These are phyloP conservation scores for Orthosia incerta DNA, from an alignment of 2,888 invertebrate species.

Conservation along the genomic window DNA sequence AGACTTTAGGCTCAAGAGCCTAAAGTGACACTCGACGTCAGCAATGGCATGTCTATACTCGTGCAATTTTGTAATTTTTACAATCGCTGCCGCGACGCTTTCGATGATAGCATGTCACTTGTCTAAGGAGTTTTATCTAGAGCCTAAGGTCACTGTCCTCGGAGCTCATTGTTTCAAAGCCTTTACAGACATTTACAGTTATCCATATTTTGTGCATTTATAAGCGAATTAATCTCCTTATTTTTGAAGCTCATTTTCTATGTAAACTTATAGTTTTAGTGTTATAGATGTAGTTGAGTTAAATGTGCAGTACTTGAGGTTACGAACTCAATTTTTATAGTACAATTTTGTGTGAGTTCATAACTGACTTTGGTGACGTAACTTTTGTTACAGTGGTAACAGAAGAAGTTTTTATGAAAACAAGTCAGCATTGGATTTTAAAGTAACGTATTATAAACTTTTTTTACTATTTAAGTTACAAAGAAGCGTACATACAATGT, in stretches of 20 bases:
- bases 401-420: background rate
- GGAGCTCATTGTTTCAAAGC: slow-evolving; percentile 61
- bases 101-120: no score
- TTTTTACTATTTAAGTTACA: background rate
- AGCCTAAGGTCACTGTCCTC: slow-evolving; percentile 28
- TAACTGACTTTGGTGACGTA: background rate
- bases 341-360: slow-evolving; percentile 9
- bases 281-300: slow-evolving; percentile 47
- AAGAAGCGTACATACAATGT: background rate
- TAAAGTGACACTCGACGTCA: no score
- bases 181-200: slow-evolving; percentile 58
- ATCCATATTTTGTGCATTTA: slow-evolving; percentile 63
- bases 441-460: background rate
- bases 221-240: slow-evolving; percentile 66
- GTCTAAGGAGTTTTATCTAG: no score
- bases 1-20: no score
- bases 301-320: slow-evolving; percentile 55
- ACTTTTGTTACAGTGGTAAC: background rate
- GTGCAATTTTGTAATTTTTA: no score
- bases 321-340: background rate
- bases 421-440: background rate
- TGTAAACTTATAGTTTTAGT: slow-evolving; percentile 64
- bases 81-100: no score
- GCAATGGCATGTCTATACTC: no score
- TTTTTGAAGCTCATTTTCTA: slow-evolving; percentile 68